Evolutionary conservation across 2,797 vertebrate genomes (phyloP).

Genomic region (Dicrostonyx torquatus): DNA sequence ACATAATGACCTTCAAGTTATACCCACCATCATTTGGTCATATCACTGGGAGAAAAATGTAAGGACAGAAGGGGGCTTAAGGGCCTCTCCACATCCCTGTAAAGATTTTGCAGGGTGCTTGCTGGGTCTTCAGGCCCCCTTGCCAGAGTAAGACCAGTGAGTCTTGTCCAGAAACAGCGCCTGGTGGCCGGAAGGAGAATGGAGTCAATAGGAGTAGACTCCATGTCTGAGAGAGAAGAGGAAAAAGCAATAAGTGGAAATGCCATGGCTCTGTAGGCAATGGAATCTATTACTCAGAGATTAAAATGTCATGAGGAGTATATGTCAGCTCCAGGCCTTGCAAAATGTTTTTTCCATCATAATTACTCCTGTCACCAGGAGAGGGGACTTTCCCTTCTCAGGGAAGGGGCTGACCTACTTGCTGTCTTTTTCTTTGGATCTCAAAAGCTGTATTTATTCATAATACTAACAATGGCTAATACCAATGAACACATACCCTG

Average conservation of each 20-base stretch:
- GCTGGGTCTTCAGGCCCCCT: not conserved
- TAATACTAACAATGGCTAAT: not conserved
- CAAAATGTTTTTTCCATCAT: constrained; percentile 68
- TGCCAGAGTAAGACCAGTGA: not conserved
- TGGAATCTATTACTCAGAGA: constrained; percentile 78
- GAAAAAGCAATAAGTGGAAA: constrained; percentile 75
- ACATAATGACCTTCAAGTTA: not conserved
- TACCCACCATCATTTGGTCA: not conserved
- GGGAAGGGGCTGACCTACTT: not conserved
- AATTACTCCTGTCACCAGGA: constrained; percentile 49
- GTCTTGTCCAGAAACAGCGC: constrained; percentile 4
- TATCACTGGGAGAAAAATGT: not conserved
- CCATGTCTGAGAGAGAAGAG: constrained; percentile 63
- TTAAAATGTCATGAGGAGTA: constrained; percentile 72
- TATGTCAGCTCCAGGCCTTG: constrained; percentile 59
- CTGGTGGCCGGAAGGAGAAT: constrained; percentile 14
- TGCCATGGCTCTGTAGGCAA: constrained; percentile 58
- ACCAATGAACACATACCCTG: not conserved
- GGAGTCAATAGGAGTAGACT: constrained; percentile 26
- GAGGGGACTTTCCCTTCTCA: not conserved
- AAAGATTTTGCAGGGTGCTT: not conserved
- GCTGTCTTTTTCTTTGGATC: constrained; percentile 37
- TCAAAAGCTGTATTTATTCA: not conserved
- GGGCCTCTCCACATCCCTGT: not conserved
- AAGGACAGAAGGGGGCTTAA: too few relatives aligned